A percentile compares a stretch with the other conserved stretches of the same genome.
Evolutionary conservation across 2,113 vertebrate species (phyloP).

Genomic region (Notarius quadriscutis): DNA sequence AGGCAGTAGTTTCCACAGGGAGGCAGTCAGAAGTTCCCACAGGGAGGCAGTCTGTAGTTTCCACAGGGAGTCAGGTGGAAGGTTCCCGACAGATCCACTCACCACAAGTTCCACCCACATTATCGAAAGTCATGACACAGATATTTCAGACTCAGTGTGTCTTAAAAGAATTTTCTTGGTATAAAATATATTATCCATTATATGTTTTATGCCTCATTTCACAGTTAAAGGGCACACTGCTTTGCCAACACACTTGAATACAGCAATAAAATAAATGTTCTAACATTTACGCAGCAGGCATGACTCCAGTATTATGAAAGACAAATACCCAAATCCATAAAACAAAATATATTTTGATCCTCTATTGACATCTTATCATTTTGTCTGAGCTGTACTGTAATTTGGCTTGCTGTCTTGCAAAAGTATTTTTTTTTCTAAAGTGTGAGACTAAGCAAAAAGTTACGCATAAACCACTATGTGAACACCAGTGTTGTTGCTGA

Average conservation of each 20-base stretch:
- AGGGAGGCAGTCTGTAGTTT: neutral
- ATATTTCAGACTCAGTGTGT: slow-evolving; percentile 1
- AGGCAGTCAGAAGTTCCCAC: neutral
- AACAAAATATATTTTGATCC: neutral
- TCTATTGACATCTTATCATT: neutral
- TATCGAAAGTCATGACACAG: neutral
- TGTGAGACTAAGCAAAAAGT: slow-evolving; percentile 11
- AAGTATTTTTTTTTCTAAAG: neutral
- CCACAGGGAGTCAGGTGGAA: neutral
- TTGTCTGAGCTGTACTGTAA: neutral
- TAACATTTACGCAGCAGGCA: neutral
- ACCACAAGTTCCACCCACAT: neutral
- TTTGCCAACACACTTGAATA: neutral
- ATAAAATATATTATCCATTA: neutral
- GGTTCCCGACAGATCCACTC: neutral
- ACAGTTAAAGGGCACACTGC: neutral
- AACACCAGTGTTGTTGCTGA: neutral
- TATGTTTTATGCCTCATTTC: neutral
- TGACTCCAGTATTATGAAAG: neutral
- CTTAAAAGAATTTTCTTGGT: neutral
- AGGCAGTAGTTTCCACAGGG: neutral
- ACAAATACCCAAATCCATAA: neutral
- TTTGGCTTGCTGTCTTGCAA: neutral
- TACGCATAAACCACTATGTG: neutral
- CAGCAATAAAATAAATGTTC: neutral